Conservation (phyloP, 2,888 invertebrate genomes). For the Labia minor region DNA sequence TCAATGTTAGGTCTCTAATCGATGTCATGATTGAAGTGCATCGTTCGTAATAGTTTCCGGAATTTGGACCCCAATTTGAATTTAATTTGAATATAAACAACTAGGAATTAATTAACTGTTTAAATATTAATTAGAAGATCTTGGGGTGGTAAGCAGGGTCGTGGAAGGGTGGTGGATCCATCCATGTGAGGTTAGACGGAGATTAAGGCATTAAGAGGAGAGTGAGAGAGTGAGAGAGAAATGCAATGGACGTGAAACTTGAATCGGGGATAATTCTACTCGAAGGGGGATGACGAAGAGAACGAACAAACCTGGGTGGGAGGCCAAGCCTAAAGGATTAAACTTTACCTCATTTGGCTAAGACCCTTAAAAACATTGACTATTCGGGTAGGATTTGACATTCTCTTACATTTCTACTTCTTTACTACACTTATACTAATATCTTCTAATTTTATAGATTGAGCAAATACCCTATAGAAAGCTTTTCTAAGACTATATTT, state of each 20-base stretch:
- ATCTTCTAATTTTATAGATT: too few relatives aligned
- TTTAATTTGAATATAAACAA: conserved; percentile 13
- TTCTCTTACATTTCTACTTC: not conserved
- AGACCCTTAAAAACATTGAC: conserved; percentile 8
- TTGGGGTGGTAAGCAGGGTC: not conserved
- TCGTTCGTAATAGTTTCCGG: not conserved
- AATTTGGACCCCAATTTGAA: not conserved
- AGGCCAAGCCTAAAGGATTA: not conserved
- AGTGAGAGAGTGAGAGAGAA: not conserved
- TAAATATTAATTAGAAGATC: conserved; percentile 1
- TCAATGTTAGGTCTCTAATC: not conserved
- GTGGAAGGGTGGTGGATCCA: not conserved
- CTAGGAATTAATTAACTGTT: conserved; percentile 7
- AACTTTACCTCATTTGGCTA: conserved; percentile 1
- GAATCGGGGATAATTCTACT: not conserved
- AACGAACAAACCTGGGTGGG: too few relatives aligned
- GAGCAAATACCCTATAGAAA: too few relatives aligned
- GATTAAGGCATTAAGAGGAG: not conserved
- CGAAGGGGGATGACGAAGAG: not conserved
- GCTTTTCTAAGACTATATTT: too few relatives aligned
- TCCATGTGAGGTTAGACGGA: conserved; percentile 2
- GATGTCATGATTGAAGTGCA: conserved; percentile 8
- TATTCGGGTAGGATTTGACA: not conserved
- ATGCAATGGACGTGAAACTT: conserved; percentile 3
- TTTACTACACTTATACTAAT: too few relatives aligned